Evolutionary conservation across 2,113 vertebrate species (phyloP), one percentile per base, ranked within the genome.

Genomic region (Paralichthys olivaceus): DNA sequence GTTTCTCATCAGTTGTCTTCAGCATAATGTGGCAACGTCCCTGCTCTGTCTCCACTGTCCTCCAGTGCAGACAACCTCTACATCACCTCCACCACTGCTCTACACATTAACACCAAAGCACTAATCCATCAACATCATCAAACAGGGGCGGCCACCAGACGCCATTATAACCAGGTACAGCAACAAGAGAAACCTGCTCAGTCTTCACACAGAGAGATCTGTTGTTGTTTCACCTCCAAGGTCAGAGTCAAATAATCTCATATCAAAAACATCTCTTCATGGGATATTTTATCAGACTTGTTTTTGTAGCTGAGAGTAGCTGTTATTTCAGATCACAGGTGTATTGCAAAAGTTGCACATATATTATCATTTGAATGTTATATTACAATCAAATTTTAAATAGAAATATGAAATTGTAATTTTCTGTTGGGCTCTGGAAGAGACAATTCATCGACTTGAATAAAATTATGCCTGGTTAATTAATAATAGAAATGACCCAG

Each of bases 81-180:
- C 53, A 49, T 19, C 14, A 23, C 25, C 70, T 55, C 57, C 60
- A 60, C 53, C 69, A 29, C 73, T 77, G 69, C 55, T 53, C 55
- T 86, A 81, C 82, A 84, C 88, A 91, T 90, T 87, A 88, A 84
- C 84, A 70, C 74, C 70, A 77, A 26, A 80, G 81, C 70, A 22
- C 73, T 51, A 58, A 92, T 91, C 87, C 89, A 88, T 93, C 90
- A 90, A 59, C 87, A 76, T 80, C 79, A 90, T 82, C 89, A 90
- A 89, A 85, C 91, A 88, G 67, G 23, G 22, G 2, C 70, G 57
- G 81, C 80, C 78, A 84, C 66, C 85, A 84, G 79, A 32, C 40
- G 1, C 57, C 62, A 15, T 84, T 77, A 69, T 77, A 90, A 77
- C 77, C 79, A 86, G 75, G 78, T 75, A 74, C 80, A 22, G 69